These are phyloP conservation scores for Microtus montanus DNA, from an alignment of 2,113 vertebrate species.

Conservation along the genomic window DNA sequence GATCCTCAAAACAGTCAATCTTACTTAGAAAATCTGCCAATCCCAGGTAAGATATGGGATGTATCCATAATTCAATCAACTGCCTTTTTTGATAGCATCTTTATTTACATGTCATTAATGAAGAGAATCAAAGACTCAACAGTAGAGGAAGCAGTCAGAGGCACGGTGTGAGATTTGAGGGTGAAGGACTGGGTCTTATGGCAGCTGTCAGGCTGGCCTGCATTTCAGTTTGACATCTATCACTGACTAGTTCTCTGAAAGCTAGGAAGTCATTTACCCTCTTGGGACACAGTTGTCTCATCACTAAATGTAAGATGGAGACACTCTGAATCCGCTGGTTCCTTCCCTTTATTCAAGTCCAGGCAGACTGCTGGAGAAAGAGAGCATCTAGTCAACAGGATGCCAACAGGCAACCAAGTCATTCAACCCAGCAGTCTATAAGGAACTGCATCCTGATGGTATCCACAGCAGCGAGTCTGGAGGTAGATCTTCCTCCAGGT, in stretches of 20 bases:
- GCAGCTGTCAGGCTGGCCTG: background rate
- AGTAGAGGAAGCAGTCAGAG: background rate
- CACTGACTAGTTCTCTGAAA: background rate
- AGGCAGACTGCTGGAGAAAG: background rate
- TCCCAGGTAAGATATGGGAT: background rate
- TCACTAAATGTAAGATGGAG: background rate
- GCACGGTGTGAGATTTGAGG: background rate
- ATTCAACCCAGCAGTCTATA: background rate
- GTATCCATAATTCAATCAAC: background rate
- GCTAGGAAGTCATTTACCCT: background rate
- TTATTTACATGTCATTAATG: background rate
- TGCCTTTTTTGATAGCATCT: background rate
- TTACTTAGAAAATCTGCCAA: background rate
- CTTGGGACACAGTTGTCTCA: background rate
- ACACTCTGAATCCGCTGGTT: background rate
- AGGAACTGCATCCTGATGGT: background rate
- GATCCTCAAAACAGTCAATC: background rate
- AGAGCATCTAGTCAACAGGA: background rate
- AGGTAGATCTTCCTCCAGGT: background rate
- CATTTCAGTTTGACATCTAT: background rate
- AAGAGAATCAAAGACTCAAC: background rate
- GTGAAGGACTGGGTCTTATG: background rate
- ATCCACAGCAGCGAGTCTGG: background rate
- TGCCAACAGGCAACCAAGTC: background rate
- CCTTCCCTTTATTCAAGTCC: background rate